Evolutionary conservation across 2,888 invertebrate species (phyloP).

Genomic region (Amblyteles armatorius): DNA sequence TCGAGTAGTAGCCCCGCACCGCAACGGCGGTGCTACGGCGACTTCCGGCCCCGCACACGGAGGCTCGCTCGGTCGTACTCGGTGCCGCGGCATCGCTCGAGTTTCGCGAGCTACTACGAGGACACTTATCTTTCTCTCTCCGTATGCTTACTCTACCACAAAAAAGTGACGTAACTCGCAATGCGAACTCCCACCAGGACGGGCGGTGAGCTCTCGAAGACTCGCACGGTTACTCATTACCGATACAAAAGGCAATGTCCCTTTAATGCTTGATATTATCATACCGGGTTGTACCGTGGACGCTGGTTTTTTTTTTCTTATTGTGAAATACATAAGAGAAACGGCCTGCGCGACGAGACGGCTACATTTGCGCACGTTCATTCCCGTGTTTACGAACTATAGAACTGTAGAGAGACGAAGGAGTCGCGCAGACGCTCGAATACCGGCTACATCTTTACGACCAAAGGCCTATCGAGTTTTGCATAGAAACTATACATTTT

Average conservation of each 20-base stretch:
- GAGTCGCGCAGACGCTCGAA: neutral
- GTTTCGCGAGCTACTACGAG: conserved; percentile 48
- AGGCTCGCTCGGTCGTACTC: conserved; percentile 31
- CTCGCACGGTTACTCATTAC: conserved; percentile 61
- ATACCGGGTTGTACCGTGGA: conserved; percentile 47
- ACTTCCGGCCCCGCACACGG: conserved; percentile 54
- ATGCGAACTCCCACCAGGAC: conserved; percentile 15
- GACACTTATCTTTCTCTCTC: conserved; percentile 7
- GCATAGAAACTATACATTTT: conserved; percentile 1
- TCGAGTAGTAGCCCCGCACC: conserved; percentile 11
- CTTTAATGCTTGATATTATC: conserved; percentile 71
- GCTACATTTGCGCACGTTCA: neutral
- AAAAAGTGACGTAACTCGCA: conserved; percentile 67
- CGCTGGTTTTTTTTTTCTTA: conserved; percentile 11
- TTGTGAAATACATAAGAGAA: conserved; percentile 5
- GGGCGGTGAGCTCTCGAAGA: conserved; percentile 32
- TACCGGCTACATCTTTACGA: neutral
- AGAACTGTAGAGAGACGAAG: neutral
- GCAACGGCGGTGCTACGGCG: conserved; percentile 25
- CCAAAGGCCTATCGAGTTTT: neutral
- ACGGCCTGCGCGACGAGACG: conserved; percentile 4
- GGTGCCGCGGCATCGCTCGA: conserved; percentile 42
- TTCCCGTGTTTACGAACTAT: neutral
- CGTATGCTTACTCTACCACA: conserved; percentile 66
- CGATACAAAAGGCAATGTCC: conserved; percentile 69